phyloP scores from a whole-genome alignment of 1,140 invertebrate genomes.

The Ericerus pela region DNA sequence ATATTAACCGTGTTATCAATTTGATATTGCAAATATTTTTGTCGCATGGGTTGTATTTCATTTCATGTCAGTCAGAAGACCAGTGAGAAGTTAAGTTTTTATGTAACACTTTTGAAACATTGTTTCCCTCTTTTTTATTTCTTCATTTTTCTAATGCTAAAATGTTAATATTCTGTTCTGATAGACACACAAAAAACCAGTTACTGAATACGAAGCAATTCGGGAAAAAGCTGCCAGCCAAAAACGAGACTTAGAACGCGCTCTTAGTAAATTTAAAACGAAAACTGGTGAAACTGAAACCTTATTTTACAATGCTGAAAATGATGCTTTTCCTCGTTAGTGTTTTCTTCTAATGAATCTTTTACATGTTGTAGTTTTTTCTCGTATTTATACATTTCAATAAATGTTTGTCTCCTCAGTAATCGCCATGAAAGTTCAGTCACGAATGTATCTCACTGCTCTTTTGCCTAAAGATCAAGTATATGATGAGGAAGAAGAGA shows the following conservation, averaged over 20 bases:
- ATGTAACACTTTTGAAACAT: not conserved
- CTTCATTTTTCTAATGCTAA: not conserved
- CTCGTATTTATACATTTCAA: conserved; percentile 16
- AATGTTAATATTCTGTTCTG: conserved; percentile 20
- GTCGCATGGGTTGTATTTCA: too few species aligned
- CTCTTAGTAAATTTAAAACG: conserved; percentile 82
- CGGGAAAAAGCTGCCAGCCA: conserved; percentile 84
- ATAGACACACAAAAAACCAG: conserved; percentile 87
- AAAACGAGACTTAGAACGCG: conserved; percentile 84
- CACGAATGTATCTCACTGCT: conserved; percentile 70
- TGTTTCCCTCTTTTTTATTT: not conserved
- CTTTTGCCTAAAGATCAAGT: conserved; percentile 86
- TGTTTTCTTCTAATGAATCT: conserved; percentile 20
- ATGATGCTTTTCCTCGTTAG: conserved; percentile 63
- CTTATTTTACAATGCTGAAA: conserved; percentile 75
- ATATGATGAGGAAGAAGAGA: conserved; percentile 79
- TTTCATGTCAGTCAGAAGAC: not conserved
- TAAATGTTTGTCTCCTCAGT: conserved; percentile 41
- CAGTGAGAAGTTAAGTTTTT: conserved; percentile 13
- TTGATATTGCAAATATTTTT: too few species aligned
- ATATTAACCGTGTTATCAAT: too few species aligned
- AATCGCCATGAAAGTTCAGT: conserved; percentile 68
- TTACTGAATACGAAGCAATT: conserved; percentile 92
- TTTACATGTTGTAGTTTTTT: not conserved
- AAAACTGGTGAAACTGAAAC: conserved; percentile 85